Conservation (phyloP, 2,797 vertebrate genomes). For the Heliangelus exortis region DNA sequence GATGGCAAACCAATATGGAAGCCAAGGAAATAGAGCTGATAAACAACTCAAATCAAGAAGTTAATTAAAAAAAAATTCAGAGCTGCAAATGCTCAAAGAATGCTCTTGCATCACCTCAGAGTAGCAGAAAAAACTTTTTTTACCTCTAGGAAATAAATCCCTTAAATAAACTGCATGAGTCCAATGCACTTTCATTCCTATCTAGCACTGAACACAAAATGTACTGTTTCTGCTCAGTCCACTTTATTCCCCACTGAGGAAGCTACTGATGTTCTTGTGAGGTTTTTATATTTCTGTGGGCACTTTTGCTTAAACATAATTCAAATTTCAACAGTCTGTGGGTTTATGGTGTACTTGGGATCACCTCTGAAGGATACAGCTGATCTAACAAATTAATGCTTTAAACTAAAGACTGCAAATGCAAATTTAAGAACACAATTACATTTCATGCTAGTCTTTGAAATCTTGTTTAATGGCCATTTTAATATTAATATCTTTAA, state of each 20-base stretch:
- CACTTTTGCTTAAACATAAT: not conserved
- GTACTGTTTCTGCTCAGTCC: not conserved
- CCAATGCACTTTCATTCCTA: not conserved
- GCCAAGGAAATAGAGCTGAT: not conserved
- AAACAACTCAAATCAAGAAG: not conserved
- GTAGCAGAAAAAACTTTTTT: not conserved
- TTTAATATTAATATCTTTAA: conserved; percentile 11
- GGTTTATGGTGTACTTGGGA: conserved; percentile 9
- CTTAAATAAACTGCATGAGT: not conserved
- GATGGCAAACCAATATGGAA: not conserved
- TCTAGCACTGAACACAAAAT: not conserved
- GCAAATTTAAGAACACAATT: conserved; percentile 27
- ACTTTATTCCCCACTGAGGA: not conserved
- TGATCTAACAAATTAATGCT: conserved; percentile 4
- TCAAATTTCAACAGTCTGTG: conserved; percentile 18
- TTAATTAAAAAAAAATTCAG: not conserved
- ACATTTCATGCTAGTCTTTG: not conserved
- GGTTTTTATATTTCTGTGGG: conserved; percentile 11
- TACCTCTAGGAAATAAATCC: not conserved
- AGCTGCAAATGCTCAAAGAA: not conserved
- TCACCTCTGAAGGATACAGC: not conserved
- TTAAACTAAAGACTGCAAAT: conserved; percentile 4
- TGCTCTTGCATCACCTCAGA: not conserved
- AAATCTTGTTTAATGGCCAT: conserved; percentile 1
- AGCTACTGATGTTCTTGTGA: not conserved